Conservation (phyloP, 2,888 invertebrate genomes). For the Myopa tessellatipennis region DNA sequence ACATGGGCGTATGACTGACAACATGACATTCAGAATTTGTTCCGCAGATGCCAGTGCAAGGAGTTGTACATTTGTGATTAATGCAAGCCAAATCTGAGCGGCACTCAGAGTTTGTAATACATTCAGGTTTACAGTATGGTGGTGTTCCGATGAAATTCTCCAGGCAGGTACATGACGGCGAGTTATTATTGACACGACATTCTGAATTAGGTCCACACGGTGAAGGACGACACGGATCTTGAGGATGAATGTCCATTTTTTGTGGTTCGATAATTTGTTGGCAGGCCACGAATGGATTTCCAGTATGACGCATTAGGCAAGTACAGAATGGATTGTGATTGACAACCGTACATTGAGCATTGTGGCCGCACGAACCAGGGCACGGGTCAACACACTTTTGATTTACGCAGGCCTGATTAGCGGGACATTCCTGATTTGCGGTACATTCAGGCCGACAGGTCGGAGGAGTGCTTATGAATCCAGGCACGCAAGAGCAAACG, state of each 20-base stretch:
- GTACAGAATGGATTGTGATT: slow-evolving; percentile 82
- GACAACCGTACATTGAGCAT: slow-evolving; percentile 74
- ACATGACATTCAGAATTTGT: slow-evolving; percentile 78
- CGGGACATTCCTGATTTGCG: slow-evolving; percentile 76
- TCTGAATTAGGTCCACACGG: slow-evolving; percentile 81
- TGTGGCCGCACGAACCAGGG: slow-evolving; percentile 74
- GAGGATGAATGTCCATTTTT: slow-evolving; percentile 60
- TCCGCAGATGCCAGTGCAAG: slow-evolving; percentile 81
- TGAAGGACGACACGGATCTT: slow-evolving; percentile 76
- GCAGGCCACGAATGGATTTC: slow-evolving; percentile 82
- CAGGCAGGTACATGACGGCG: slow-evolving; percentile 80
- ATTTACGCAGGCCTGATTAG: slow-evolving; percentile 76
- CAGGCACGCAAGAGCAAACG: slow-evolving; percentile 76
- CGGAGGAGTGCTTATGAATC: slow-evolving; percentile 78
- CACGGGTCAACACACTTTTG: slow-evolving; percentile 80
- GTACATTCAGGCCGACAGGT: slow-evolving; percentile 81
- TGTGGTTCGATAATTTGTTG: slow-evolving; percentile 70
- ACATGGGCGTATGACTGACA: slow-evolving; percentile 79
- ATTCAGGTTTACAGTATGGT: slow-evolving; percentile 80
- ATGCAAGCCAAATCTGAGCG: slow-evolving; percentile 77
- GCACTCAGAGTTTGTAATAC: slow-evolving; percentile 79
- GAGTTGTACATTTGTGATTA: slow-evolving; percentile 79
- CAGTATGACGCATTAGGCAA: slow-evolving; percentile 76
- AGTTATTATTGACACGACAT: slow-evolving; percentile 72
- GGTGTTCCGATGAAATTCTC: slow-evolving; percentile 78